Evolutionary conservation across 2,888 invertebrate species (phyloP), one percentile per base, ranked within the genome.

Genomic region (Drosophila robusta): DNA sequence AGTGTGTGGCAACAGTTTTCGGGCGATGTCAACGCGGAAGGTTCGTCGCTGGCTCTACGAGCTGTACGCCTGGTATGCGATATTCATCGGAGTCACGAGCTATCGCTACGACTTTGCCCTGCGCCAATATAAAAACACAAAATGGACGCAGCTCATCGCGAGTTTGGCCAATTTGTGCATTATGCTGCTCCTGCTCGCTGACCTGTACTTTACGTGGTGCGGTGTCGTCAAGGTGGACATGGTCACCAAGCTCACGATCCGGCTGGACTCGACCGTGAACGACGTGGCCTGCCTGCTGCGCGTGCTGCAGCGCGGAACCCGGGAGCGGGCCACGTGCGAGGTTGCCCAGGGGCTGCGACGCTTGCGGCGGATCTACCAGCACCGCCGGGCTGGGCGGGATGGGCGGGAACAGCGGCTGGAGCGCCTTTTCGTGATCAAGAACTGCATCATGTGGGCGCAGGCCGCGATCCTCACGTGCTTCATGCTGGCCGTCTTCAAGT

Each of bases 91-190:
- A 0, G 49, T 36, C 2, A 78, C 71, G 2, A 57, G 75, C 46
- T 78, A 78, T 66, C 75, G 77, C 18, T 78, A 68, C 22, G 78
- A 78, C 18, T 64, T 32, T 14, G 14, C 9, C 1, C 41, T 2
- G 5, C 50, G 32, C 11, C 58, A 24, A 2, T 75, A 50, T 1
- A 60, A 0, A 0, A 62, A 9, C 1, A 39, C 65, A 0, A 61
- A 24, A 22, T 74, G 66, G 71, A 65, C 62, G 0, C 67, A 63
- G 4, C 7, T 66, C 8, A 8, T 67, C 0, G 75, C 78, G 11
- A 39, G 34, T n/a, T 12, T 77, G 24, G 62, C 50, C 7, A 78
- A 78, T 16, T 0, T 68, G 0, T 16, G 32, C 2, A 29, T 36
- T 0, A 0, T 65, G 0, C 3, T 45, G 1, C 0, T 45, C 0